These are phyloP conservation scores for Megalops cyprinoides DNA, from an alignment of 2,797 vertebrate genomes.

Conservation along the genomic window DNA sequence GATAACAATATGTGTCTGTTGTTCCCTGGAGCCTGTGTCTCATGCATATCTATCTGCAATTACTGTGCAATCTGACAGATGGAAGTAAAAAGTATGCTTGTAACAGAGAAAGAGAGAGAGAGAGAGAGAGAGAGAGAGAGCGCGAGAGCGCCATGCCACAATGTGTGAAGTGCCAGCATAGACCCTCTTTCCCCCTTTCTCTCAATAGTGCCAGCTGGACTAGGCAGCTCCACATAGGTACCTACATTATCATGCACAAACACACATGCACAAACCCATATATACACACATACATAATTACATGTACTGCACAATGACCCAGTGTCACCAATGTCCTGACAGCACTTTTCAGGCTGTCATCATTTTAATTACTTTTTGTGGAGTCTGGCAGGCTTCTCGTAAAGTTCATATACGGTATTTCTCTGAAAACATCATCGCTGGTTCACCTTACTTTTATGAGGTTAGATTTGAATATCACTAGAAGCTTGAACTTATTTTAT, in stretches of 20 bases:
- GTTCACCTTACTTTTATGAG: slow-evolving; percentile 8
- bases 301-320: slow-evolving; percentile 2
- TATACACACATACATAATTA: slow-evolving; percentile 37
- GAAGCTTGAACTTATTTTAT: background rate
- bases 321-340: background rate
- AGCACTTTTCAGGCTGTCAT: background rate
- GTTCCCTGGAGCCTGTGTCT: slow-evolving; percentile 71
- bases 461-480: slow-evolving; percentile 6
- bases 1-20: slow-evolving; percentile 70
- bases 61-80: slow-evolving; percentile 84
- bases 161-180: slow-evolving; percentile 78
- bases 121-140: slow-evolving; percentile 66
- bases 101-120: slow-evolving; percentile 77
- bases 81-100: slow-evolving; percentile 74
- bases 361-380: background rate
- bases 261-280: slow-evolving; percentile 45
- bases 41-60: slow-evolving; percentile 79
- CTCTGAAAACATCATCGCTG: no score
- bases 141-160: slow-evolving; percentile 62
- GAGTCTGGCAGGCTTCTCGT: background rate
- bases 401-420: no score
- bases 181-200: slow-evolving; percentile 68
- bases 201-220: slow-evolving; percentile 72
- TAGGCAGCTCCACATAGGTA: slow-evolving; percentile 71
- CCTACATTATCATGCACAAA: no score